These are phyloP conservation scores for Galeopterus variegatus DNA, from an alignment of 2,113 vertebrate genomes.

Conservation along the genomic window DNA sequence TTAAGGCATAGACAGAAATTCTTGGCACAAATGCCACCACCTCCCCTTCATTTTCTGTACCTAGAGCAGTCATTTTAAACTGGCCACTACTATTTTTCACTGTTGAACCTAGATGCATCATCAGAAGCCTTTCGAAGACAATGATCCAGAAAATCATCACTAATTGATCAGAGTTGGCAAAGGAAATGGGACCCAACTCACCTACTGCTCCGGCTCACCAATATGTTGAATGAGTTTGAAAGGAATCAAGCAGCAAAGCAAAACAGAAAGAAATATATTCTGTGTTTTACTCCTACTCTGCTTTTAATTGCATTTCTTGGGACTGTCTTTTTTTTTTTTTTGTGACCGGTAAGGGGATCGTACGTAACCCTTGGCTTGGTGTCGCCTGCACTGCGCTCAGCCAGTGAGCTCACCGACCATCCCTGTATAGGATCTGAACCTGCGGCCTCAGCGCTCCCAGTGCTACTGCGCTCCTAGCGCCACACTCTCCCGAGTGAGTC, in stretches of 20 bases:
- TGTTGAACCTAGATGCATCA: neutral
- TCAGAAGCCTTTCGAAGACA: neutral
- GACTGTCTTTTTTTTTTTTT: too few relatives aligned
- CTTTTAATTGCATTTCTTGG: neutral
- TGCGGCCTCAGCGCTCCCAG: too few relatives aligned
- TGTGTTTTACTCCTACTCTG: neutral
- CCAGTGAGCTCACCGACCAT: too few relatives aligned
- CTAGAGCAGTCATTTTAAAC: neutral
- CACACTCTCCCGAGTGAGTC: too few relatives aligned
- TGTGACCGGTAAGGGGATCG: too few relatives aligned
- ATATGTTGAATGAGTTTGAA: neutral
- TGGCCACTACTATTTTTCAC: neutral
- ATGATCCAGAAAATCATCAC: neutral
- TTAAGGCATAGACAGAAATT: neutral
- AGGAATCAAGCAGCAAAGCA: slow-evolving; percentile 11
- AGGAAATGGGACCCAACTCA: neutral
- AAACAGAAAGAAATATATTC: neutral
- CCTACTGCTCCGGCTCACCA: neutral
- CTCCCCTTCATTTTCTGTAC: neutral
- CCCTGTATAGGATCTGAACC: too few relatives aligned
- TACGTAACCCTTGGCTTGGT: too few relatives aligned
- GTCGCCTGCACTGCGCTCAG: too few relatives aligned
- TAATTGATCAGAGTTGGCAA: neutral
- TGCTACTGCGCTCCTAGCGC: too few relatives aligned
- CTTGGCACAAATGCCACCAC: neutral